Percentiles rank a stretch among this genome's conserved stretches.
phyloP scores from a whole-genome alignment of 2,797 vertebrate genomes.

The Hyperoplus lanceolatus region DNA sequence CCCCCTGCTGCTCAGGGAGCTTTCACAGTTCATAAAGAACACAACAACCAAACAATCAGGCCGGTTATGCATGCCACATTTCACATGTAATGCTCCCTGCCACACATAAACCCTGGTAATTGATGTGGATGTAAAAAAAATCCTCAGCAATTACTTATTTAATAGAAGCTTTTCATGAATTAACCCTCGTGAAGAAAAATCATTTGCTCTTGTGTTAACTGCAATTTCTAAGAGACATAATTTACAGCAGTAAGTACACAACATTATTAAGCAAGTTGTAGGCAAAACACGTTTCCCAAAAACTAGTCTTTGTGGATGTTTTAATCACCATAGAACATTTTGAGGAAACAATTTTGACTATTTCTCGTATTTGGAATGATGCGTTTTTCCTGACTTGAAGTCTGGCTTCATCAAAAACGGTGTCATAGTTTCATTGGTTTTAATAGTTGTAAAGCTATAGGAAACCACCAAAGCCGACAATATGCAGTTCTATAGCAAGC shows the following conservation, averaged over 20 bases:
- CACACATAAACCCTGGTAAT: slow-evolving; percentile 44
- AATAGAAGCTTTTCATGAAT: slow-evolving; percentile 39
- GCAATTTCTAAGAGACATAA: slow-evolving; percentile 27
- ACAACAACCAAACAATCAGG: slow-evolving; percentile 50
- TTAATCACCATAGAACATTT: slow-evolving; percentile 1
- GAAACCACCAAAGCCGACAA: neutral
- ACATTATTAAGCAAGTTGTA: slow-evolving; percentile 18
- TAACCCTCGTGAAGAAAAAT: slow-evolving; percentile 4
- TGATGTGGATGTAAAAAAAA: slow-evolving; percentile 42
- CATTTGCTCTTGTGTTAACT: slow-evolving; percentile 10
- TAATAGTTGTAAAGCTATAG: neutral
- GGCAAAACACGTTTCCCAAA: neutral
- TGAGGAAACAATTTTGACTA: neutral
- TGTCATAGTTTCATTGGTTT: neutral
- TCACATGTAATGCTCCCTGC: slow-evolving; percentile 35
- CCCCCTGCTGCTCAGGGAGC: slow-evolving; percentile 47
- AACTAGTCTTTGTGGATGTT: neutral
- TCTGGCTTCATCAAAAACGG: neutral
- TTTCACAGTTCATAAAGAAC: slow-evolving; percentile 62
- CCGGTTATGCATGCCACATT: slow-evolving; percentile 36
- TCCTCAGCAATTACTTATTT: slow-evolving; percentile 7
- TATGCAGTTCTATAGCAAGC: neutral
- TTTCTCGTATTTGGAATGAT: neutral
- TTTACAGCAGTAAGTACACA: slow-evolving; percentile 11
- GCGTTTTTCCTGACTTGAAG: neutral